Conservation (phyloP, 1,140 invertebrate species). For the silkworm (Bombyx mori) region DNA sequence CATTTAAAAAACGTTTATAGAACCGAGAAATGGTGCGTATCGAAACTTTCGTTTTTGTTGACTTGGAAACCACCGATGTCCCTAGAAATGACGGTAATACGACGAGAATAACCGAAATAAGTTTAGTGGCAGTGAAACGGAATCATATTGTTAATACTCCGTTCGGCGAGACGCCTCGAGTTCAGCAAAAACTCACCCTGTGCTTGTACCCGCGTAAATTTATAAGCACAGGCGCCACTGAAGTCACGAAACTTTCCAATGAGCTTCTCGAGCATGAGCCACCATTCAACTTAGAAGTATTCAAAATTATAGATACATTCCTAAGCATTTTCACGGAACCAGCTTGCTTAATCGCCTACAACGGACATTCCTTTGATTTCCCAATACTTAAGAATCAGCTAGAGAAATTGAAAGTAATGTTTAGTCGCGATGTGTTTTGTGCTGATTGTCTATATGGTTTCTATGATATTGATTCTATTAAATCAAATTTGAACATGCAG, state of each 20-base stretch:
- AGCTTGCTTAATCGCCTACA: conserved; percentile 84
- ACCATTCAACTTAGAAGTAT: conserved; percentile 70
- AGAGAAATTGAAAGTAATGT: conserved; percentile 44
- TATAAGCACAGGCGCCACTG: conserved; percentile 59
- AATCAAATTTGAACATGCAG: neutral
- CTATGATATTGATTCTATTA: conserved; percentile 35
- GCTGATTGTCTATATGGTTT: conserved; percentile 72
- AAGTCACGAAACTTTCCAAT: conserved; percentile 78
- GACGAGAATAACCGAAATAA: conserved; percentile 76
- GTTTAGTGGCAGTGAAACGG: conserved; percentile 71
- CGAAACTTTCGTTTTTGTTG: conserved; percentile 75
- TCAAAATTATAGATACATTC: conserved; percentile 73
- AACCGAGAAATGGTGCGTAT: conserved; percentile 39
- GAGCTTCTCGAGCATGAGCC: conserved; percentile 74
- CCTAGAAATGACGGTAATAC: conserved; percentile 57
- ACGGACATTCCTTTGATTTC: conserved; percentile 84
- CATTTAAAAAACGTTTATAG: neutral
- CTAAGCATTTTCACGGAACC: conserved; percentile 75
- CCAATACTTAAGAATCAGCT: conserved; percentile 52
- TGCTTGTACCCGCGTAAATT: conserved; percentile 74
- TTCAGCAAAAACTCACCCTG: conserved; percentile 75
- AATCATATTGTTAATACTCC: conserved; percentile 57
- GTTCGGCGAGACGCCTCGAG: conserved; percentile 66
- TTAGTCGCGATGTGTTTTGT: conserved; percentile 70
- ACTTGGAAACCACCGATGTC: conserved; percentile 77